phyloP scores from a whole-genome alignment of 92 coral and sea anemone species.

The Parazoanthus swiftii region DNA sequence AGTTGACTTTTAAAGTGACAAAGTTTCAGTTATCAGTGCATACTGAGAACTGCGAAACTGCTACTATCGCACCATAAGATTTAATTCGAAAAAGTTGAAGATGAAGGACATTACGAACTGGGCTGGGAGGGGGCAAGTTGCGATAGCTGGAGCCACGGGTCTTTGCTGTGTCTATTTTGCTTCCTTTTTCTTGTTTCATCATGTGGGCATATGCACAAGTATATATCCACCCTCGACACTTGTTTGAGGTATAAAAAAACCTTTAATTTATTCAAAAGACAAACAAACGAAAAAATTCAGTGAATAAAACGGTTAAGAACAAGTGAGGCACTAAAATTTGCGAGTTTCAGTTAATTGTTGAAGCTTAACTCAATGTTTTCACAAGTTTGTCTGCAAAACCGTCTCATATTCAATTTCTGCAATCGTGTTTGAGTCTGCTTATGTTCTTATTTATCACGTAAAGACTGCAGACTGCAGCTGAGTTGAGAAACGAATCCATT shows the following conservation, averaged over 20 bases:
- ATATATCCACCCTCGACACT: conserved; percentile 68
- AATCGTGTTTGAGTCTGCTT: conserved; percentile 2
- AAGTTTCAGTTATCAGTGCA: conserved; percentile 3
- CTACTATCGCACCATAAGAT: background rate
- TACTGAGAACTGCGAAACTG: background rate
- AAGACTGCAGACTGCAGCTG: conserved; percentile 35
- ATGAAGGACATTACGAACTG: background rate
- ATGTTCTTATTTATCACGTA: conserved; percentile 26
- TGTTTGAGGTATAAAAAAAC: conserved; percentile 43
- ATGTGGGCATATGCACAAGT: conserved; percentile 10
- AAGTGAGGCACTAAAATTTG: background rate
- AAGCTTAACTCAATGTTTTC: background rate
- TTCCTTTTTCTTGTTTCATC: conserved; percentile 14
- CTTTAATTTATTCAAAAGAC: conserved; percentile 26
- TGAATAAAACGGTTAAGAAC: background rate
- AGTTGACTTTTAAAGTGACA: conserved; percentile 7
- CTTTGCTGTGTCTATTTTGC: conserved; percentile 21
- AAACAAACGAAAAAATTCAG: conserved; percentile 23
- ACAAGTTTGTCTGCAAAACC: background rate
- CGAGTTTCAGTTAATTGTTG: background rate
- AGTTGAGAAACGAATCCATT: conserved; percentile 14
- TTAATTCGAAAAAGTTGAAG: background rate
- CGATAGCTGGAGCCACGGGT: background rate
- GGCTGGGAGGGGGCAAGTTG: conserved; percentile 16
- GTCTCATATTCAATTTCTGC: background rate